Evolutionary conservation across 2,888 invertebrate genomes (phyloP).

Genomic region (Agrotis ipsilon): DNA sequence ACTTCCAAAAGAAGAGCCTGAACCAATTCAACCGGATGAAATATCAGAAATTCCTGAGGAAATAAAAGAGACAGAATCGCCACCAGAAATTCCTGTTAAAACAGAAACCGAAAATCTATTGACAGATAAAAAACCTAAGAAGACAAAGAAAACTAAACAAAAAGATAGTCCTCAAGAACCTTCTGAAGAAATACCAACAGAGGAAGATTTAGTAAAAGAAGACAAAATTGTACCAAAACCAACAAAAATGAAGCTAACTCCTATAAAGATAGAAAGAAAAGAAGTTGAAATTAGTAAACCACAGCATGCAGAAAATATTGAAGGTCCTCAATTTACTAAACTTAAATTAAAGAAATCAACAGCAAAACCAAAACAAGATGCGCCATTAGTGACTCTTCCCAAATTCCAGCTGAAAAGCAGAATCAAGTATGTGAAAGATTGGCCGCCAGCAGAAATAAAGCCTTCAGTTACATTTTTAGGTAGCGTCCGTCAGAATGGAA

Average conservation of each 20-base stretch:
- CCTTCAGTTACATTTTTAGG: conserved; percentile 90
- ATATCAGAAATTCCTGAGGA: conserved; percentile 28
- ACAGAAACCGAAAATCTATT: conserved; percentile 4
- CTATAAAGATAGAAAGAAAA: conserved; percentile 92
- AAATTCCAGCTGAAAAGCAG: conserved; percentile 94
- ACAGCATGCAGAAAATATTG: conserved; percentile 92
- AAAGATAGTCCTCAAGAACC: conserved; percentile 21
- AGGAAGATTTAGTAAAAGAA: conserved; percentile 46
- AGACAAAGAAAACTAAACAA: conserved; percentile 39
- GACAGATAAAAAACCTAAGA: conserved; percentile 46
- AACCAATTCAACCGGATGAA: conserved; percentile 15
- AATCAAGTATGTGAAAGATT: conserved; percentile 91
- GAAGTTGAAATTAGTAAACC: conserved; percentile 92
- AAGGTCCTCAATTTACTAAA: conserved; percentile 92
- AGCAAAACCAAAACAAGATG: conserved; percentile 87
- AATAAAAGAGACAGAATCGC: conserved; percentile 3
- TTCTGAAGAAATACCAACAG: conserved; percentile 24
- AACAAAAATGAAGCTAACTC: conserved; percentile 79
- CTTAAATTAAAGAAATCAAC: conserved; percentile 93
- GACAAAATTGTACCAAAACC: conserved; percentile 66
- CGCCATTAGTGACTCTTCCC: conserved; percentile 87
- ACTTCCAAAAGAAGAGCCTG: conserved; percentile 23
- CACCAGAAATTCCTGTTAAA: neutral
- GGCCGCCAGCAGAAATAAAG: conserved; percentile 91
- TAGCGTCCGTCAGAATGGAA: conserved; percentile 92